These are phyloP conservation scores for Dermochelys coriacea DNA, from an alignment of 2,797 vertebrate species.

Conservation along the genomic window DNA sequence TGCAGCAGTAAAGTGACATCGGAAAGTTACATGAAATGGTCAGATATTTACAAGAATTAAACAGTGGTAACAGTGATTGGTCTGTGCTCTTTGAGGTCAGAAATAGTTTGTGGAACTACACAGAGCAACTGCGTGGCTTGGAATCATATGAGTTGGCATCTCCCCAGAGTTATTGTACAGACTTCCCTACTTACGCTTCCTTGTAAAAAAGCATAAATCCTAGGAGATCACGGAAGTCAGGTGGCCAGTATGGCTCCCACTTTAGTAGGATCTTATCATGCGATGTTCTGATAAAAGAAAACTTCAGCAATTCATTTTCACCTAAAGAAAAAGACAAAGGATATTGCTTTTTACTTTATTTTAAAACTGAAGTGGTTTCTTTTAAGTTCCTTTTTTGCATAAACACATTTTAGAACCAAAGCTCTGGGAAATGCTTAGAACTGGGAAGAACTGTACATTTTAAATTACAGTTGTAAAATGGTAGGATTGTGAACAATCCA, in stretches of 20 bases:
- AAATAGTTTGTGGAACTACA: not conserved
- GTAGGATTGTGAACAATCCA: not conserved
- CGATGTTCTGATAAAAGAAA: slow-evolving; percentile 85
- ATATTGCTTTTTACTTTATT: not conserved
- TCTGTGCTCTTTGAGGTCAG: not conserved
- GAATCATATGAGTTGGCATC: not conserved
- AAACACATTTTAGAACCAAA: not conserved
- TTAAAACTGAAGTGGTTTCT: rapidly evolving
- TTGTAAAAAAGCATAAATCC: slow-evolving; percentile 99
- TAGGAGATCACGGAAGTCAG: slow-evolving; percentile 94
- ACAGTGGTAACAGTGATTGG: not conserved
- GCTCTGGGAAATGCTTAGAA: not conserved
- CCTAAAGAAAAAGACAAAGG: slow-evolving; percentile 77
- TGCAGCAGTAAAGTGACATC: rapidly evolving
- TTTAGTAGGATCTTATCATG: slow-evolving; percentile 90
- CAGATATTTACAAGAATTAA: not conserved
- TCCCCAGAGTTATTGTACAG: no score
- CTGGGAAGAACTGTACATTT: not conserved
- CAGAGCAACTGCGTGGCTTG: rapidly evolving
- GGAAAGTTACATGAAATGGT: not conserved
- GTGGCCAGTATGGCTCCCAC: slow-evolving; percentile 95
- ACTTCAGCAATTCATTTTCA: slow-evolving; percentile 91
- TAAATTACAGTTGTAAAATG: not conserved
- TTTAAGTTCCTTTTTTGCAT: not conserved
- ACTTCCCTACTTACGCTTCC: slow-evolving; percentile 91